Evolutionary conservation across 2,113 vertebrate genomes (phyloP).

Genomic region (Galbula dea): DNA sequence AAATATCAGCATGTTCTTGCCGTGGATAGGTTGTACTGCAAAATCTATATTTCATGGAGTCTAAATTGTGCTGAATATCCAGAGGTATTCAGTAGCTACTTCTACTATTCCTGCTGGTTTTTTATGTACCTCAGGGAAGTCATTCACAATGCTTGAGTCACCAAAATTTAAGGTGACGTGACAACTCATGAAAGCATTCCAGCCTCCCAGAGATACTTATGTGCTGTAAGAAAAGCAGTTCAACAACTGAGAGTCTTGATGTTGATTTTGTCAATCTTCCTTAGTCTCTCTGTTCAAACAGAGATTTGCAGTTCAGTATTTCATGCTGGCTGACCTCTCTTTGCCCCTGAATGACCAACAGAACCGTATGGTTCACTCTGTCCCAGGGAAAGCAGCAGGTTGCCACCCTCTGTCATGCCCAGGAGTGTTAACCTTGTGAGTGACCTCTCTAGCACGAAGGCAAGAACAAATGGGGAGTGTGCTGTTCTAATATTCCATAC

Average conservation of each 20-base stretch:
- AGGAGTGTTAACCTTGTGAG: neutral
- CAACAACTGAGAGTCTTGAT: neutral
- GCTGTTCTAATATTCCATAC: neutral
- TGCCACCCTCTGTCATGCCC: neutral
- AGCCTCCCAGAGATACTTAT: neutral
- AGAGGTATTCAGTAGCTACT: neutral
- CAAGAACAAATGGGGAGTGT: neutral
- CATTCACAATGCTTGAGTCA: slow-evolving; percentile 2
- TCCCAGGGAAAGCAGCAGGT: neutral
- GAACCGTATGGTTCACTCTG: fast-evolving
- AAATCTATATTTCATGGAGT: neutral
- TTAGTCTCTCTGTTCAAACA: neutral
- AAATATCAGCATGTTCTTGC: neutral
- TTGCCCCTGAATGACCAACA: neutral
- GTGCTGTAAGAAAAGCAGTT: neutral
- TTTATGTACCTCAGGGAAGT: slow-evolving; percentile 21
- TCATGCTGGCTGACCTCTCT: neutral
- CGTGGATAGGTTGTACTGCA: neutral
- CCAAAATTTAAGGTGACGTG: slow-evolving; percentile 33
- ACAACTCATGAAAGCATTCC: neutral
- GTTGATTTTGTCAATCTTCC: neutral
- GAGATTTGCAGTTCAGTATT: neutral
- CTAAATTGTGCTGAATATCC: slow-evolving; percentile 6
- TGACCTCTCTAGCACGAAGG: neutral
- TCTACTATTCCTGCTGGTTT: neutral